Evolutionary conservation across 2,113 vertebrate species (phyloP).

Genomic region (Lophura nycthemera): DNA sequence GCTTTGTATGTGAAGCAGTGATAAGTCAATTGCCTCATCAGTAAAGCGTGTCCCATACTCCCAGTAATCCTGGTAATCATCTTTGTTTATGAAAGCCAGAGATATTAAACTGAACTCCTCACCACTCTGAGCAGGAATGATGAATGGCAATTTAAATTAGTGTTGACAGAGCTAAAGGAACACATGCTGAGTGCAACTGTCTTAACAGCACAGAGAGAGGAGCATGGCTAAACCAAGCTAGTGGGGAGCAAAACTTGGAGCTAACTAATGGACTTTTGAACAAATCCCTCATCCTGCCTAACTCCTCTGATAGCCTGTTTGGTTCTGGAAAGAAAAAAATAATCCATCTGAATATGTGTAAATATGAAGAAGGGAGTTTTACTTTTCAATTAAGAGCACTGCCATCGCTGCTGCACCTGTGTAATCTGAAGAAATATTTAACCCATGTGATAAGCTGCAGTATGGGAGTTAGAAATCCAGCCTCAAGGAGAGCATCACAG

Average conservation of each 20-base stretch:
- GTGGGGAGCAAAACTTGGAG: not conserved
- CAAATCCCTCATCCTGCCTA: not conserved
- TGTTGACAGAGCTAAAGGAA: slow-evolving; percentile 35
- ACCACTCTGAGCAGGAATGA: not conserved
- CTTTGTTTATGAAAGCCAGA: slow-evolving; percentile 35
- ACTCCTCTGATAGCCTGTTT: not conserved
- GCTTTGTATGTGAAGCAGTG: not conserved
- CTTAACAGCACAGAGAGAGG: not conserved
- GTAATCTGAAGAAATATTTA: not conserved
- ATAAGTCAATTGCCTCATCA: slow-evolving; percentile 38
- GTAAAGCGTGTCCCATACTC: not conserved
- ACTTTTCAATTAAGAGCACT: not conserved
- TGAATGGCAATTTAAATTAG: not conserved
- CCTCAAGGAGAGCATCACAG: not conserved
- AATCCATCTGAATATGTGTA: not conserved
- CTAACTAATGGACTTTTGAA: not conserved
- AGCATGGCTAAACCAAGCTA: not conserved
- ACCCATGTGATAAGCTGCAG: fast-evolving
- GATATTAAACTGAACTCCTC: not conserved
- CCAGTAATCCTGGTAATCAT: slow-evolving; percentile 18
- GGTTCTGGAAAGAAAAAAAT: not conserved
- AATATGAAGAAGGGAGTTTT: too few species aligned
- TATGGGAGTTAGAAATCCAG: fast-evolving
- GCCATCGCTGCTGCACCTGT: not conserved
- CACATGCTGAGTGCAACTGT: not conserved